phyloP scores from a whole-genome alignment of 2,113 vertebrate species.

The Carassius gibelio region DNA sequence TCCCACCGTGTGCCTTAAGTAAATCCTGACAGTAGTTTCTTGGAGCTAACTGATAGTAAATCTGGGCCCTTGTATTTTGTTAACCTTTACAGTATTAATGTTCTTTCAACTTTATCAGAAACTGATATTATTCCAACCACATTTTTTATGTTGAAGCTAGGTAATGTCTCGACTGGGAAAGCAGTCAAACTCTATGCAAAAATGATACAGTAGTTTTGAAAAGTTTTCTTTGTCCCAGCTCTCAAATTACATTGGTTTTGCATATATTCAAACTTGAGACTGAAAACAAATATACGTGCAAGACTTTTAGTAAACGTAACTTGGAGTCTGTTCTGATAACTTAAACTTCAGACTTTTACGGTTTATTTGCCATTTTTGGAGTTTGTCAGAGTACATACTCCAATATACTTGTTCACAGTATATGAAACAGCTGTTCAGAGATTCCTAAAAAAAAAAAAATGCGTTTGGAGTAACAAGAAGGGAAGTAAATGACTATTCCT shows the following conservation, averaged over 20 bases:
- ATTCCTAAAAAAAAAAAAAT: not conserved
- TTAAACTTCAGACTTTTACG: not conserved
- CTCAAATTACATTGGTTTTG: not conserved
- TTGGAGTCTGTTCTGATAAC: not conserved
- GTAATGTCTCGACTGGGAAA: not conserved
- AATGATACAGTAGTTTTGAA: not conserved
- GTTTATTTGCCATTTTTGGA: not conserved
- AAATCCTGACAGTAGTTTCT: no score
- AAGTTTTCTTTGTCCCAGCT: not conserved
- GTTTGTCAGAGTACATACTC: not conserved
- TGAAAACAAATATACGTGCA: not conserved
- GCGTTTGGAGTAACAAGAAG: not conserved
- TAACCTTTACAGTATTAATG: not conserved
- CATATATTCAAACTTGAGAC: not conserved
- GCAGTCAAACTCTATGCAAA: not conserved
- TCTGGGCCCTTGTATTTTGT: no score
- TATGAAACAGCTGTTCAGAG: not conserved
- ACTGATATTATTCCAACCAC: not conserved
- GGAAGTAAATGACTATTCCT: not conserved
- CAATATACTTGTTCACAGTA: not conserved
- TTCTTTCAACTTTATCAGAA: not conserved
- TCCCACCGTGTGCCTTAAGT: no score
- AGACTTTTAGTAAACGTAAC: not conserved
- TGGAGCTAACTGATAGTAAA: no score
- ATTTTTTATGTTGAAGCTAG: not conserved